A percentile compares a stretch with the other conserved stretches of the same genome.
phyloP scores from a whole-genome alignment of 2,797 vertebrate species.

The Sebastes jordani region DNA sequence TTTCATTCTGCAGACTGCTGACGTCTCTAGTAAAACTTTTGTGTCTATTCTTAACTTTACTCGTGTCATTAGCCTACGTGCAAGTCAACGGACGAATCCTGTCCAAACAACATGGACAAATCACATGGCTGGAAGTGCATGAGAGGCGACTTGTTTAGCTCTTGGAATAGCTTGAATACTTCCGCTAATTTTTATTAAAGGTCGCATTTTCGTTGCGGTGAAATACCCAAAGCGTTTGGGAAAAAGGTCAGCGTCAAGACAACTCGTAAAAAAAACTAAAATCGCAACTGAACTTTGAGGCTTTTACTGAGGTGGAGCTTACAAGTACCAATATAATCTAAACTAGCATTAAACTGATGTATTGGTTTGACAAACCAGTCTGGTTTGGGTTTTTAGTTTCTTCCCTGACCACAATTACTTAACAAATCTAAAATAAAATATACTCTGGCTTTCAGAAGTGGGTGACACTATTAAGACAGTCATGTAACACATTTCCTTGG shows the following conservation, averaged over 20 bases:
- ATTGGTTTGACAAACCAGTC: neutral
- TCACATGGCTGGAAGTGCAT: slow-evolving; percentile 63
- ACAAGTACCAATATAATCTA: neutral
- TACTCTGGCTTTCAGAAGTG: neutral
- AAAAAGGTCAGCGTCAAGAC: neutral
- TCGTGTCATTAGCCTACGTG: slow-evolving; percentile 50
- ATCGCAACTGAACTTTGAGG: neutral
- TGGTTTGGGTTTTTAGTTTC: neutral
- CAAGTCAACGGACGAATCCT: slow-evolving; percentile 51
- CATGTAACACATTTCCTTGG: neutral
- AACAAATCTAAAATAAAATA: neutral
- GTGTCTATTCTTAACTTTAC: slow-evolving; percentile 73
- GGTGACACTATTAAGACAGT: neutral
- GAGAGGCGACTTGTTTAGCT: slow-evolving; percentile 44
- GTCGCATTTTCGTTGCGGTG: slow-evolving; percentile 19
- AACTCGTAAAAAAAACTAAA: neutral
- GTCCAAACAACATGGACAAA: slow-evolving; percentile 60
- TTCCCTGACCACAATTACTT: neutral
- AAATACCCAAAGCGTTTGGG: slow-evolving; percentile 3
- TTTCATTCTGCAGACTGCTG: slow-evolving; percentile 69
- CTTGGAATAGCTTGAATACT: slow-evolving; percentile 48
- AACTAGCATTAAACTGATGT: neutral
- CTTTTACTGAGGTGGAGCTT: neutral
- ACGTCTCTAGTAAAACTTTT: slow-evolving; percentile 60
- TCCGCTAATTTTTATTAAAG: slow-evolving; percentile 39